These are phyloP conservation scores for Marasmarcha lunaedactyla DNA, from an alignment of 2,888 invertebrate species.

Conservation along the genomic window DNA sequence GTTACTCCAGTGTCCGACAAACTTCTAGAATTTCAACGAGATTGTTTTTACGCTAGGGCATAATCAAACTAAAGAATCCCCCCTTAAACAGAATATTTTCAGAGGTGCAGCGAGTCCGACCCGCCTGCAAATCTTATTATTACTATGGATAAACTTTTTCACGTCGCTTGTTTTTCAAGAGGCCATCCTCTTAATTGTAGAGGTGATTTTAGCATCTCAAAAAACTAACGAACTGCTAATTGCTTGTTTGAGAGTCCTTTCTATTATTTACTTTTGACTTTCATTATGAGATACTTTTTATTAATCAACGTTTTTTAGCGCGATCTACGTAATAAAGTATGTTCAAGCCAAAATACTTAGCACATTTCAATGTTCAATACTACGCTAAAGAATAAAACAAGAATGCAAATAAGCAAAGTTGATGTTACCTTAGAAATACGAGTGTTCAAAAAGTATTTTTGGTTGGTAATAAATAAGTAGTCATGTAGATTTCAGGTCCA, in stretches of 20 bases:
- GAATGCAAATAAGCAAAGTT: too few species aligned
- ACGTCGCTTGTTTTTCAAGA: conserved; percentile 20
- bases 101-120: conserved; percentile 24
- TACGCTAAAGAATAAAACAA: too few species aligned
- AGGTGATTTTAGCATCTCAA: conserved; percentile 13
- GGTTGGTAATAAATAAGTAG: too few species aligned
- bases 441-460: too few species aligned
- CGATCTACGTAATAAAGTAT: background rate
- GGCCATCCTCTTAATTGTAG: conserved; percentile 20
- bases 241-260: background rate
- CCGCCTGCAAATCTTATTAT: conserved; percentile 23
- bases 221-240: conserved; percentile 1
- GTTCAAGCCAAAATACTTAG: too few species aligned
- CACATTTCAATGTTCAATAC: too few species aligned
- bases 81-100: conserved; percentile 27
- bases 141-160: conserved; percentile 18
- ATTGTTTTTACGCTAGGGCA: conserved; percentile 44
- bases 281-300: too few species aligned
- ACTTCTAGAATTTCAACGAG: conserved; percentile 34
- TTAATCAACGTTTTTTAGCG: too few species aligned
- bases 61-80: conserved; percentile 41
- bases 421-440: too few species aligned
- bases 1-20: conserved; percentile 34
- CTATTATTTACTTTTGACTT: background rate
- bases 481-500: conserved; percentile 4